Percentiles rank a stretch among this genome's conserved stretches.
Evolutionary conservation across 2,888 invertebrate genomes (phyloP).

Genomic region (Odontocolon sp.): DNA sequence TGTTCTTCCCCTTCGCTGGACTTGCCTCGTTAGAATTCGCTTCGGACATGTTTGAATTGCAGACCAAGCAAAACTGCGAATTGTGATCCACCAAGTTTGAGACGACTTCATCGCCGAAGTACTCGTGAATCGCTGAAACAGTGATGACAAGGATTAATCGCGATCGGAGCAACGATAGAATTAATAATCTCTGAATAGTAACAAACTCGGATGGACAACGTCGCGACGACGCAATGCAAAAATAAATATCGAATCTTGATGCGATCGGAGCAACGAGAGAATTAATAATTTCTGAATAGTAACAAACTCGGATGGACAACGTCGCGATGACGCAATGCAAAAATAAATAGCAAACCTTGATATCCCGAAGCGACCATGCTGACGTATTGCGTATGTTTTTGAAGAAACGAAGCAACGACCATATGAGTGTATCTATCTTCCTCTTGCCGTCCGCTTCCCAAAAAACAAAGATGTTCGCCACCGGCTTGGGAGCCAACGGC

Average conservation of each 20-base stretch:
- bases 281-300: too few species aligned
- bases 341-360: slow-evolving; percentile 80
- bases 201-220: too few species aligned
- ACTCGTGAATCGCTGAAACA: slow-evolving; percentile 89
- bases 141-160: too few species aligned
- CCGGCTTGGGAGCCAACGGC: slow-evolving; percentile 93
- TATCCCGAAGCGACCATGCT: slow-evolving; percentile 97
- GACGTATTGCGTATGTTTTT: slow-evolving; percentile 95
- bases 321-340: too few species aligned
- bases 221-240: too few species aligned
- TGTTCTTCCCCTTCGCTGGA: slow-evolving; percentile 75
- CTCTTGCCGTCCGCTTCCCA: slow-evolving; percentile 96
- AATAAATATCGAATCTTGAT: too few species aligned
- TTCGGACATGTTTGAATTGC: slow-evolving; percentile 83
- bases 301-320: too few species aligned
- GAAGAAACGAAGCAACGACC: slow-evolving; percentile 98
- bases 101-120: slow-evolving; percentile 90
- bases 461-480: slow-evolving; percentile 94
- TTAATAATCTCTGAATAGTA: too few species aligned
- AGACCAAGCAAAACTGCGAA: slow-evolving; percentile 90
- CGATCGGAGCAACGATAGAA: too few species aligned
- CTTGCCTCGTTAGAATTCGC: slow-evolving; percentile 77
- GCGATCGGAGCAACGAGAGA: too few species aligned
- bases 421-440: slow-evolving; percentile 98
- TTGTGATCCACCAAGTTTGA: slow-evolving; percentile 94